A percentile compares a stretch with the other conserved stretches of the same genome.
phyloP scores from a whole-genome alignment of 2,888 invertebrate genomes.

The Perizoma flavofasciatum region DNA sequence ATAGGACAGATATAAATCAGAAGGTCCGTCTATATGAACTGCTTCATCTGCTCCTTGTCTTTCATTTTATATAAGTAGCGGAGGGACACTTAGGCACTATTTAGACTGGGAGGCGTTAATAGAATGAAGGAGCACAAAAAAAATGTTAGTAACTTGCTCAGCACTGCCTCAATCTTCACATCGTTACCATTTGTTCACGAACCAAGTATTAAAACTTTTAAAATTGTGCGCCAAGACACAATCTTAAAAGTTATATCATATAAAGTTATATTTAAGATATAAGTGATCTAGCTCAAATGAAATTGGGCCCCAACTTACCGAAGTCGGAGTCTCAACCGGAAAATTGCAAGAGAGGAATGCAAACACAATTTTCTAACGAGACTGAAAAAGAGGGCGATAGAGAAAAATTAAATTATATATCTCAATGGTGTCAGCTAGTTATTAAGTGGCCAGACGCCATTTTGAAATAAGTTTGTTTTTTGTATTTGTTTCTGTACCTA shows the following conservation, averaged over 20 bases:
- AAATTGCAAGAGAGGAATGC: slow-evolving; percentile 64
- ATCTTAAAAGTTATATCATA: background rate
- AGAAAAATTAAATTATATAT: slow-evolving; percentile 85
- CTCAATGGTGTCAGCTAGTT: slow-evolving; percentile 85
- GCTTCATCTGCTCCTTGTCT: no score
- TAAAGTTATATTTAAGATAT: no score
- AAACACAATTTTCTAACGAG: slow-evolving; percentile 44
- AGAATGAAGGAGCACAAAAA: no score
- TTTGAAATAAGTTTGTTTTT: slow-evolving; percentile 82
- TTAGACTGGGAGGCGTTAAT: no score
- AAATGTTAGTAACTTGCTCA: no score
- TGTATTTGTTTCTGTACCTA: slow-evolving; percentile 55
- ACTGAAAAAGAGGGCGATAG: slow-evolving; percentile 55
- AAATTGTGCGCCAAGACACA: background rate
- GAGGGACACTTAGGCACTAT: no score
- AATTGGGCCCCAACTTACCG: slow-evolving; percentile 20
- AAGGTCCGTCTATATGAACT: no score
- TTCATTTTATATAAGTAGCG: no score
- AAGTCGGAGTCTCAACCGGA: slow-evolving; percentile 58
- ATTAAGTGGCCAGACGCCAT: slow-evolving; percentile 85
- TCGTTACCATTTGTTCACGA: no score
- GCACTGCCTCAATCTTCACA: no score
- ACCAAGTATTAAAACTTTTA: no score
- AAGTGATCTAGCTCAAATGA: slow-evolving; percentile 21
- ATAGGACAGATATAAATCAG: no score